Percentiles rank a stretch among this genome's conserved stretches.
phyloP scores from a whole-genome alignment of 2,797 vertebrate species.

The Phaenicophaeus curvirostris region DNA sequence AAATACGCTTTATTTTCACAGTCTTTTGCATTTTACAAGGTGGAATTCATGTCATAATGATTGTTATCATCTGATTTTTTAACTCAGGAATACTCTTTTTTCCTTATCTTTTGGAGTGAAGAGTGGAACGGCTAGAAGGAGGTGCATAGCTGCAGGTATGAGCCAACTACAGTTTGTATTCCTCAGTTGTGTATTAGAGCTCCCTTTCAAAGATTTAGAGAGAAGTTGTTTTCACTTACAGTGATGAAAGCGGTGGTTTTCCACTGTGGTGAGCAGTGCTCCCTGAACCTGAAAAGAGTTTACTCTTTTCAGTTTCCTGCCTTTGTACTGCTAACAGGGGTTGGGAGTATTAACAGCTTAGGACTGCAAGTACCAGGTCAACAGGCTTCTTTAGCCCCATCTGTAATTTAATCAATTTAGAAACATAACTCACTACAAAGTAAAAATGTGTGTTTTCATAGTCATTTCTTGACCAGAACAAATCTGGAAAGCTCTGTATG shows the following conservation, averaged over 20 bases:
- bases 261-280: not conserved
- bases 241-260: not conserved
- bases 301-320: not conserved
- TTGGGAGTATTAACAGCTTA: not conserved
- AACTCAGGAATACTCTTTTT: constrained; percentile 6
- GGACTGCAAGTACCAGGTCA: not conserved
- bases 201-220: not conserved
- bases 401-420: not conserved
- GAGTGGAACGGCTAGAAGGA: constrained; percentile 64
- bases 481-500: not conserved
- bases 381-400: not conserved
- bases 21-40: not conserved
- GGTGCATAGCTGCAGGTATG: constrained; percentile 69
- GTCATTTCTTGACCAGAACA: not conserved
- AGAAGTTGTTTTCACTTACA: not conserved
- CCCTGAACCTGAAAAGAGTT: constrained; percentile 20
- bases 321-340: not conserved
- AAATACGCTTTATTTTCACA: not conserved
- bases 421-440: not conserved
- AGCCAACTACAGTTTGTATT: not conserved
- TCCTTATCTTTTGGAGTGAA: constrained; percentile 72
- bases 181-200: not conserved
- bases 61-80: not conserved
- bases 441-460: not conserved
- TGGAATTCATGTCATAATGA: not conserved